Evolutionary conservation across 92 coral and sea anemone species (phyloP).

Genomic region (Paramuricea clavata): DNA sequence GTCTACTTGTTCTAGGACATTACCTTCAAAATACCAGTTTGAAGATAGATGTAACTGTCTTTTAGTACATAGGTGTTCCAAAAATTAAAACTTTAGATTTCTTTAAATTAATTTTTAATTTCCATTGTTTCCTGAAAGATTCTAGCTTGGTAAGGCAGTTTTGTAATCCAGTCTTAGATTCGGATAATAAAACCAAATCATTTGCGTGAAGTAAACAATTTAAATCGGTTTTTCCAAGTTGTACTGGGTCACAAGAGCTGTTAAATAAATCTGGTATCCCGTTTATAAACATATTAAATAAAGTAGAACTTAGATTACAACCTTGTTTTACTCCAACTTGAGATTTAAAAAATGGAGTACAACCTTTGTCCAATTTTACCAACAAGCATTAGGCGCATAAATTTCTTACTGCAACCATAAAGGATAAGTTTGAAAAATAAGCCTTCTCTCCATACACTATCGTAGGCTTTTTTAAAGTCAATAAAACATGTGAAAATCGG

Average conservation of each 20-base stretch:
- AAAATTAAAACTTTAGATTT: conserved; percentile 23
- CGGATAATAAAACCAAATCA: conserved; percentile 1
- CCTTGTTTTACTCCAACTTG: conserved; percentile 46
- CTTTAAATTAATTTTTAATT: conserved; percentile 14
- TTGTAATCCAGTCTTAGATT: neutral
- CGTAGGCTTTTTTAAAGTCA: conserved; percentile 57
- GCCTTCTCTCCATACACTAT: conserved; percentile 55
- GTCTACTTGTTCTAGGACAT: neutral
- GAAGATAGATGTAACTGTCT: neutral
- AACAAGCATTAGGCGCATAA: conserved; percentile 35
- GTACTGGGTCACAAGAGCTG: conserved; percentile 34
- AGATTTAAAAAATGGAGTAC: conserved; percentile 44
- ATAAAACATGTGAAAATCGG: conserved; percentile 50
- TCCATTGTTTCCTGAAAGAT: conserved; percentile 33
- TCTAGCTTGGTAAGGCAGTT: neutral
- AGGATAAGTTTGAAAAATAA: conserved; percentile 35
- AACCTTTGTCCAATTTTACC: neutral
- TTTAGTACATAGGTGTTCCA: conserved; percentile 8
- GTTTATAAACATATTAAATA: conserved; percentile 1
- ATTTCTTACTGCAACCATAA: conserved; percentile 31
- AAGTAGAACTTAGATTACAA: conserved; percentile 57
- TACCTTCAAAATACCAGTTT: neutral
- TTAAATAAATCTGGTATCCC: conserved; percentile 19
- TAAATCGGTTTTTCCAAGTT: neutral
- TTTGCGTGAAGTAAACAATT: conserved; percentile 33